These are phyloP conservation scores for Drosophila ercepeae DNA, from an alignment of 1,140 invertebrate genomes.

Conservation along the genomic window DNA sequence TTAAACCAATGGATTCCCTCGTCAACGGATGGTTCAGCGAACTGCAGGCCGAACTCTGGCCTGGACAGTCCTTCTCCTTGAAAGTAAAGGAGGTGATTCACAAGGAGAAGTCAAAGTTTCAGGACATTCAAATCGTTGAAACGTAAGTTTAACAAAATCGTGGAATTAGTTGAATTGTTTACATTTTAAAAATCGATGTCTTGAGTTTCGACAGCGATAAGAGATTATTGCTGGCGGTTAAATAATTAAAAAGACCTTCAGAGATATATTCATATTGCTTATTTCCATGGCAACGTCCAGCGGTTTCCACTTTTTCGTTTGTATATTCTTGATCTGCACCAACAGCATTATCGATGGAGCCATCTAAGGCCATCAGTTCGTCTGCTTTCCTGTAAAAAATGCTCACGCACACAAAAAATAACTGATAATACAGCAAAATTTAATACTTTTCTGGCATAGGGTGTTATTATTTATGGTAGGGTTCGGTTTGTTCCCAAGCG, in stretches of 20 bases:
- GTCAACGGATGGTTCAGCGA: slow-evolving; percentile 96
- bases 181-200: slow-evolving; percentile 2
- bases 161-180: slow-evolving; percentile 12
- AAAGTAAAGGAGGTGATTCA: slow-evolving; percentile 94
- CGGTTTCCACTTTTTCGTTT: slow-evolving; percentile 4
- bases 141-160: slow-evolving; percentile 88
- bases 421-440: slow-evolving; percentile 13
- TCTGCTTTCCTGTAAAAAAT: not conserved
- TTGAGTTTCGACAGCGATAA: not conserved
- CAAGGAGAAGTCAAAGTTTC: slow-evolving; percentile 93
- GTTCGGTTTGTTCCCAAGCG: not conserved
- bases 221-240: not conserved
- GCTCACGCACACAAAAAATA: not conserved
- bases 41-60: slow-evolving; percentile 93
- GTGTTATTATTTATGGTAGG: not conserved
- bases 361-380: slow-evolving; percentile 23
- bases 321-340: slow-evolving; percentile 17
- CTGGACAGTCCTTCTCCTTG: slow-evolving; percentile 95
- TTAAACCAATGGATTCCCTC: slow-evolving; percentile 85
- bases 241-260: too few species aligned
- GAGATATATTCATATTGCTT: too few species aligned
- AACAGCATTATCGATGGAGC: slow-evolving; percentile 18
- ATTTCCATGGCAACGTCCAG: not conserved
- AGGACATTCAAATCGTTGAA: slow-evolving; percentile 95
- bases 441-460: not conserved